Base-by-base conservation (phyloP, 2,888 invertebrate genomes). In the Enoplolaimus lenunculus region DNA sequence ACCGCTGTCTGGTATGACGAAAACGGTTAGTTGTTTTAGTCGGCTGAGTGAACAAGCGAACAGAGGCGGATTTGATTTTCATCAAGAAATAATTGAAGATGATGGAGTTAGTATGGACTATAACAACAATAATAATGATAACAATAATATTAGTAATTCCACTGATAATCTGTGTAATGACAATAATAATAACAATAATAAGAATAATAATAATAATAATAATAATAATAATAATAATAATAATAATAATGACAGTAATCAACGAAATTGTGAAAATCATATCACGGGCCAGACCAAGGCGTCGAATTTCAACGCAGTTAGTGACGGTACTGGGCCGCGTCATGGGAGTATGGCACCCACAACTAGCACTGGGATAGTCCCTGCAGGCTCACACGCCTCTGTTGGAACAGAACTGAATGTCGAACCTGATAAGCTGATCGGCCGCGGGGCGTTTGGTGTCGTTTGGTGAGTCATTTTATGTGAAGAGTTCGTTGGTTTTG, bases 381-480 rank as follows among this genome's bases (percentile, higher is more conserved):
- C n/a, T n/a, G 7, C 7, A 13, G 45, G 45, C 21, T 45, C 7
- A 13, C 7, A 45, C 21, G 7, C 7, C 45, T 13, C 7, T 21
- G 45, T 45, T 45, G 45, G 21, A 13, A n/a, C n/a, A n/a, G 45
- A 45, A 21, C 45, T 45, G 7, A 45, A 21, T 45, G 7, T n/a
- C 21, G 28, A 92, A 83, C 92, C 93, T 75, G 93, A 94, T 85
- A 87, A 93, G 83, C 95, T 97, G 79, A 97, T 98, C 83, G 98
- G 98, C 77, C 98, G 97, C 83, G 98, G 98, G 81, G 97, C 98
- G 80, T 98, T 98, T 85, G 98, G 98, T 81, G 97, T 98, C 81
- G 97, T 98, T 81, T 98, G 97, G 97, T 97, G 83, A 90, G 93
- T 87, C 72, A 13, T 45, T 13, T 45, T 45, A 13, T 45, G n/a